These are phyloP conservation scores for Homarus americanus DNA, from an alignment of 1,140 invertebrate species.

Conservation along the genomic window DNA sequence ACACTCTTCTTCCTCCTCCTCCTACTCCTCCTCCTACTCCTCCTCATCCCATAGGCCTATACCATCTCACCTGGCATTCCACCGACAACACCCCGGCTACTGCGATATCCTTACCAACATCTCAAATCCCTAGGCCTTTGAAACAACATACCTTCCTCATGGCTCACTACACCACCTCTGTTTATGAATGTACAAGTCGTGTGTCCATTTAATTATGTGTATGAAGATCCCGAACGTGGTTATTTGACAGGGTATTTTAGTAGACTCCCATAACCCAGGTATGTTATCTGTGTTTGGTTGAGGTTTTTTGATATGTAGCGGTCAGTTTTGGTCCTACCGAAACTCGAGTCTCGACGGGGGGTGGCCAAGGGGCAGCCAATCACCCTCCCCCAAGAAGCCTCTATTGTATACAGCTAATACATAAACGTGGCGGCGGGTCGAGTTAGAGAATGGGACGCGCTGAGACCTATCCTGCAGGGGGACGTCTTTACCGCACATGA, in stretches of 20 bases:
- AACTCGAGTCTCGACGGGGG: constrained; percentile 26
- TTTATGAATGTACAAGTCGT: too few species aligned
- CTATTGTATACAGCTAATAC: not conserved
- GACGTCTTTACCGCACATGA: too few species aligned
- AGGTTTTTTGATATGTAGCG: constrained; percentile 48
- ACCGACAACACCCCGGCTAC: not conserved
- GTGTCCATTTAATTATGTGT: too few species aligned
- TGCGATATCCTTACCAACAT: not conserved
- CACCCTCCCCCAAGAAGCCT: not conserved
- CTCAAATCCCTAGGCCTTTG: too few species aligned
- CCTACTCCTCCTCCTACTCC: too few species aligned
- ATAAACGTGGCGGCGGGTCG: not conserved
- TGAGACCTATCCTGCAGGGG: too few species aligned
- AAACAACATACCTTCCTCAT: too few species aligned
- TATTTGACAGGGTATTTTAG: too few species aligned
- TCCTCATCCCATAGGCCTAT: constrained; percentile 29
- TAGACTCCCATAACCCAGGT: not conserved
- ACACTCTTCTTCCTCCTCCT: too few species aligned
- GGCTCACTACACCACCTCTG: too few species aligned
- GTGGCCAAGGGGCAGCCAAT: constrained; percentile 10
- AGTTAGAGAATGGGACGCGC: not conserved
- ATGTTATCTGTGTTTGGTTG: constrained; percentile 28
- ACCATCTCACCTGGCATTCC: not conserved
- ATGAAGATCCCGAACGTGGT: too few species aligned
- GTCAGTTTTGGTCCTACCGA: constrained; percentile 32